Evolutionary conservation across 2,888 invertebrate genomes (phyloP), one percentile per base, ranked within the genome.

Genomic region (Masnerella sp.): DNA sequence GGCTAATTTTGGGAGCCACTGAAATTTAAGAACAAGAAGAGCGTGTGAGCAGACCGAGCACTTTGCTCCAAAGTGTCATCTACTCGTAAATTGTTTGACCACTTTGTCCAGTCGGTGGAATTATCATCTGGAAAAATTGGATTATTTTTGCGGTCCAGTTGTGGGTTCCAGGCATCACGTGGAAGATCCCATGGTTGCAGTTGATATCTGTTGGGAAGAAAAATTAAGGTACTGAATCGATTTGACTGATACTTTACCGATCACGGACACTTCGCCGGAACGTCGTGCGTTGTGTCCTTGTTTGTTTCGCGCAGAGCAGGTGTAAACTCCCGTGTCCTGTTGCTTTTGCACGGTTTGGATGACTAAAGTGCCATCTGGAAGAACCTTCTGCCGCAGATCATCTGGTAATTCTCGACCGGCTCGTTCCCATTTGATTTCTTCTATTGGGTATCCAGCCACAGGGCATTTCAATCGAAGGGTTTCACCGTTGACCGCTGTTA

Each of bases 371-470:
- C 95, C 95, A 82, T 94, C 94, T 5, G 90, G 86, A 67, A 92
- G 89, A 25, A 93, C 93, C 82, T 93, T 92, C 83, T 95, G 95
- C 5, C 95, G 90, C 80, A 94, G 90, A 85, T 94, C 94, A 81
- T 93, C 93, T n/a, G 94, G 95, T 67, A 95, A 88, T 82, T 93
- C 92, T 34, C 92, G 89, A 14, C 93, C 93, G 51, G 91, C 91
- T 80, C 93, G 91, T 84, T 93, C 93, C 95, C 95, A 95, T 73
- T 92, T 92, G 81, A 95, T 93, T 82, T 93, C 92, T 81, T 93
- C 93, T 75, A 95, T 93, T 17, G 95, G 95, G 88, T 93, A 94
- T 15, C 95, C 95, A 14, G 94, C 93, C 20, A 94, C 95, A 14
- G 94, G 94, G 88, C 95, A 95, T 85, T 93, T 92, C 65, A 95